Percentiles rank a stretch among this genome's conserved stretches.
phyloP scores from a whole-genome alignment of 2,797 vertebrate genomes.

The Argentina silus region DNA sequence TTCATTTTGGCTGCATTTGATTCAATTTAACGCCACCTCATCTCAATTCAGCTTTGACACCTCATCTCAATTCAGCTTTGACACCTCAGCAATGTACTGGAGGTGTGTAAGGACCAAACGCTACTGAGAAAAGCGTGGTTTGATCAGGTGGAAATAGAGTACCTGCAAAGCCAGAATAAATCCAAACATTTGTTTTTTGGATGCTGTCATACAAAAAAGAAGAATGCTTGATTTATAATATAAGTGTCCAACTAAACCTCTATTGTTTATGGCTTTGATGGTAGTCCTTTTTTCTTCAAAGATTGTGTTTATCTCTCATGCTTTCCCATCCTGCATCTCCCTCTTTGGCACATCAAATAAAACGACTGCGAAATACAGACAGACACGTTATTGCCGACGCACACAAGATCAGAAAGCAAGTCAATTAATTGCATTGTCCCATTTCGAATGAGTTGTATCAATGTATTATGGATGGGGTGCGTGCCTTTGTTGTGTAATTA shows the following conservation, averaged over 20 bases:
- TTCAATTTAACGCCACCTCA: conserved; percentile 34
- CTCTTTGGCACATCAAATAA: conserved; percentile 32
- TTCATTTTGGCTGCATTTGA: background rate
- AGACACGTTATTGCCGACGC: conserved; percentile 34
- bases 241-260: background rate
- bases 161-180: background rate
- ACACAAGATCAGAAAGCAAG: conserved; percentile 56
- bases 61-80: conserved; percentile 26
- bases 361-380: conserved; percentile 48
- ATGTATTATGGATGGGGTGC: conserved; percentile 45
- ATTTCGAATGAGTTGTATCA: conserved; percentile 52
- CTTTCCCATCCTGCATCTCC: background rate
- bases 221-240: background rate
- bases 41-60: conserved; percentile 32
- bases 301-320: background rate
- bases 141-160: background rate
- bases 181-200: background rate
- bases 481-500: conserved; percentile 57
- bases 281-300: background rate
- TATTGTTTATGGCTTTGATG: too few species aligned
- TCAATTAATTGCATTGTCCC: conserved; percentile 52
- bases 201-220: background rate
- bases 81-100: conserved; percentile 8
- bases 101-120: conserved; percentile 5
- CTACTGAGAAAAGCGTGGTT: background rate